A percentile compares a stretch with the other conserved stretches of the same genome.
Evolutionary conservation across 2,888 invertebrate genomes (phyloP).

Genomic region (Acleris holmiana): DNA sequence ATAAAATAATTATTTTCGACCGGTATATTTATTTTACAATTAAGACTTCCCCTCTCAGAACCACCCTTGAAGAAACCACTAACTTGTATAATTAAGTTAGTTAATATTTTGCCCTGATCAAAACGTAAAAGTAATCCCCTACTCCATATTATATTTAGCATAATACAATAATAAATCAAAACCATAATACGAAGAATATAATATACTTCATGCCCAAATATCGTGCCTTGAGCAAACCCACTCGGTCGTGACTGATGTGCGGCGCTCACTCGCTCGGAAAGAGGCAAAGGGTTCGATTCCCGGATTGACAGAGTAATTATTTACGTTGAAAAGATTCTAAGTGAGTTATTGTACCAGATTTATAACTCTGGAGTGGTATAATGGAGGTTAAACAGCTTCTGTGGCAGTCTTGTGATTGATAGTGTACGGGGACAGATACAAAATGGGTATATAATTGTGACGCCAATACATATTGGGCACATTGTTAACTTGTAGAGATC

Average conservation of each 20-base stretch:
- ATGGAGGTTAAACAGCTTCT: slow-evolving; percentile 13
- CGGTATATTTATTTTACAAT: too few species aligned
- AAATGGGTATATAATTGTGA: too few species aligned
- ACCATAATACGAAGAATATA: not conserved
- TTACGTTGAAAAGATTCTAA: slow-evolving; percentile 21
- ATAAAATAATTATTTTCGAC: too few species aligned
- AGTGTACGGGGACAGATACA: not conserved
- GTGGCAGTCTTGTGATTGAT: slow-evolving; percentile 7
- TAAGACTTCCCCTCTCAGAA: too few species aligned
- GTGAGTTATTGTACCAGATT: slow-evolving; percentile 22
- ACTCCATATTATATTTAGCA: too few species aligned
- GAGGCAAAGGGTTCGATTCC: slow-evolving; percentile 28
- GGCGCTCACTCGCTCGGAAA: slow-evolving; percentile 15
- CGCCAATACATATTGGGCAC: too few species aligned
- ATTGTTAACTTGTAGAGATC: too few species aligned
- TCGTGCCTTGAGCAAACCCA: slow-evolving; percentile 1
- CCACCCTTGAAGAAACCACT: too few species aligned
- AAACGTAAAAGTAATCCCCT: too few species aligned
- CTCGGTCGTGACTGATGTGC: slow-evolving; percentile 23
- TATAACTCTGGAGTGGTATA: slow-evolving; percentile 20
- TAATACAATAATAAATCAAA: too few species aligned
- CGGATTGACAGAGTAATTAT: slow-evolving; percentile 30
- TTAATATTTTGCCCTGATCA: too few species aligned
- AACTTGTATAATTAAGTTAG: too few species aligned
- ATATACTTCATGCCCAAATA: not conserved